Evolutionary conservation across 1,140 invertebrate species (phyloP).

Genomic region (Pachyrhynchus sulphureomaculatus): DNA sequence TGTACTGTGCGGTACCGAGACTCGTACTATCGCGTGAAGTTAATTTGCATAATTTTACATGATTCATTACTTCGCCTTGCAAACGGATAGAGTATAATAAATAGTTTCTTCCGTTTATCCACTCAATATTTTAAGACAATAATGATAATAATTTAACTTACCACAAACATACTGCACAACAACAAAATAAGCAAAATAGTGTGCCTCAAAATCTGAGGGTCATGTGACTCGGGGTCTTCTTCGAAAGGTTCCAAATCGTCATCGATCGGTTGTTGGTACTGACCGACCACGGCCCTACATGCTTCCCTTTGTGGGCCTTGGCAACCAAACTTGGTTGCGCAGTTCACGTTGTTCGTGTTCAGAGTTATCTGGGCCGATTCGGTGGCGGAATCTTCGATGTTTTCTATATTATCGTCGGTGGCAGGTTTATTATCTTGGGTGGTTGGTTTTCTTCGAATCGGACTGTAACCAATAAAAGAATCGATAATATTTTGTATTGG

Average conservation of each 20-base stretch:
- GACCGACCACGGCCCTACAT: conserved; percentile 52
- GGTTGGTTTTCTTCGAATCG: background rate
- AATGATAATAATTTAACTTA: conserved; percentile 59
- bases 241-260: conserved; percentile 56
- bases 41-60: no score
- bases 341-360: conserved; percentile 11
- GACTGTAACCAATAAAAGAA: background rate
- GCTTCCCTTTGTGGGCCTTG: conserved; percentile 53
- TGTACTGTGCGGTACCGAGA: no score
- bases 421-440: background rate
- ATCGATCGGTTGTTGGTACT: conserved; percentile 57
- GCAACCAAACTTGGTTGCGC: conserved; percentile 56
- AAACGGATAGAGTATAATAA: no score
- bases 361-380: background rate
- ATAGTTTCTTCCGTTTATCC: no score
- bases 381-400: background rate
- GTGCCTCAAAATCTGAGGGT: conserved; percentile 77
- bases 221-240: conserved; percentile 57
- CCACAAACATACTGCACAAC: conserved; percentile 84
- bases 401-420: background rate
- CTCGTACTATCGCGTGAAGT: no score
- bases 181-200: conserved; percentile 81
- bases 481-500: no score
- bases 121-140: no score
- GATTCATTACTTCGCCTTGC: no score